Base-by-base conservation (phyloP, 2,797 vertebrate species). In the Siniperca scherzeri region DNA sequence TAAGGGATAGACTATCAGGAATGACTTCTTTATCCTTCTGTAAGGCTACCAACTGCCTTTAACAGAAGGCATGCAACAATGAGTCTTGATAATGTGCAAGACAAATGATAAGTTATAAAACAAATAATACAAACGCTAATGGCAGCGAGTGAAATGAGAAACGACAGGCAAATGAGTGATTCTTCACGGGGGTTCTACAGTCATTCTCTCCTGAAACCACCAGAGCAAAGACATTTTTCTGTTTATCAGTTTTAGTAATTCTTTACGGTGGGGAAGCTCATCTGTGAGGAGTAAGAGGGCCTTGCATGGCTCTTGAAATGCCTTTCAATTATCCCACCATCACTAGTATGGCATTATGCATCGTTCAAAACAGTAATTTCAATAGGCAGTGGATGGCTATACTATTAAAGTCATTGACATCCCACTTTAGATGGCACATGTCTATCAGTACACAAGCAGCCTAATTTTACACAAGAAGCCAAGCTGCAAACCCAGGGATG, bases 271-370 rank as follows among this genome's bases (percentile, higher is more conserved):
- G 80, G 90, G 77, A 81, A 68, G 81, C 85, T 91, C 74, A 79
- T 92, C 78, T 89, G 75, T 69, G 65, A 91, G 69, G 60, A 80
- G 86, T 52, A 27, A 83, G 68, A 82, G 75, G 61, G 40, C 78
- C 50, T 16, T 40, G 62, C 27, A 46, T 38, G 36, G 52, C 56
- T 83, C 68, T 59, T 66, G 30, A 85, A 91, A 89, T 65, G 85
- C 71, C 59, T 85, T 85, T 88, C 85, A 89, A 86, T 90, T 89
- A 90, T 75, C 48, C 55, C 75, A 60, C 69, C 50, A 74, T 87
- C 46, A 59, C 59, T 44, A 56, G 57, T 46, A 70, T 27, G 55
- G 40, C 8, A 30, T 76, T 66, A 73, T 67, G 77, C 64, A 85
- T 82, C 53, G 11, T 48, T 78, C 36, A 70, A 64, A 81, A 74